Evolutionary conservation across 2,113 vertebrate species (phyloP), one percentile per base, ranked within the genome.

Genomic region (Nibea coibor): DNA sequence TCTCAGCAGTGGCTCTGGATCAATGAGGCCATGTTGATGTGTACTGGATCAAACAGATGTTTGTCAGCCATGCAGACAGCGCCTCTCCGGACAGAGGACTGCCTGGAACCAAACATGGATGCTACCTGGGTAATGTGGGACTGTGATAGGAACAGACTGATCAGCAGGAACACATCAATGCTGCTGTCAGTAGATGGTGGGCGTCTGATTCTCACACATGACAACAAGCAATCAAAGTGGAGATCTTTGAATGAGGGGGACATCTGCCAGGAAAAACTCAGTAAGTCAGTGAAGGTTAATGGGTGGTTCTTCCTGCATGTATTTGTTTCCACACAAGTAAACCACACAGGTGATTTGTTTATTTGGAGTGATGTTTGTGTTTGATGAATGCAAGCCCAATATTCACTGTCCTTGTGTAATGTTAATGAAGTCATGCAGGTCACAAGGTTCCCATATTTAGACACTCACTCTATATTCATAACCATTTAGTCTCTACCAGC

Each of bases 1-100:
- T 72, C 77, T 20, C 95, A 95, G 78, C 92, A 94, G 87, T 95
- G 95, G 95, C 5, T 75, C 17, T 95, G 94, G 95, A 83, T 58
- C 8, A 59, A 83, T 10, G 47, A 9, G 35, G 71, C 65, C 31
- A 81, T 88, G 70, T 71, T 95, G 68, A 86, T 86, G 75, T 88
- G 90, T 39, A 66, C 84, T 0, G 85, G 50, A 1, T 89, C 94
- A 0, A 83, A 72, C 69, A 90, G 89, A 22, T 95, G 94, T 81
- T 72, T 95, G 80, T 94, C 89, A 0, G 80, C 84, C 31, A 14
- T 69, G 6, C 77, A 86, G 8, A 3, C 4, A 1, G 39, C 78
- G 8, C 83, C 75, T 0, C 50, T 93, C 31, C 84, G 15, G 68
- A 93, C 93, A 4, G 10, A 10, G 22, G 2, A 84, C 1, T 95